Percentiles rank a stretch among this genome's conserved stretches.
These are phyloP conservation scores for Drosophila carrolli DNA, from an alignment of 1,140 invertebrate species.

Conservation along the genomic window DNA sequence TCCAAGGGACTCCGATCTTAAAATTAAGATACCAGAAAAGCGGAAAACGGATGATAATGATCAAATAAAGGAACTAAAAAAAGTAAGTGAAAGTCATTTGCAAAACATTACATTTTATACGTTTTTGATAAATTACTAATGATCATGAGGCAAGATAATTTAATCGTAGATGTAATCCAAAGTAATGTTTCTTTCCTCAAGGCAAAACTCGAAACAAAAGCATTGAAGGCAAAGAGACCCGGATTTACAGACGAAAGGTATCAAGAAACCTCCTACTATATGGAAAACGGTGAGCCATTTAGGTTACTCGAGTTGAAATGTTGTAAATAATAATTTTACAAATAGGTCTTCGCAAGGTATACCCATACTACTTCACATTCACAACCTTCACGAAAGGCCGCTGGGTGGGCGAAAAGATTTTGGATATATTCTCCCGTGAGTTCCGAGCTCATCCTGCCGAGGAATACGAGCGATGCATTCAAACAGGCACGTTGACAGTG, in stretches of 20 bases:
- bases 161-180: too few species aligned
- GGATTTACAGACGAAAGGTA: slow-evolving; percentile 96
- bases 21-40: slow-evolving; percentile 88
- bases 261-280: slow-evolving; percentile 98
- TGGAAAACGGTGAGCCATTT: slow-evolving; percentile 94
- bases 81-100: slow-evolving; percentile 85
- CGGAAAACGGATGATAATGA: slow-evolving; percentile 87
- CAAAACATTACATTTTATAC: background rate
- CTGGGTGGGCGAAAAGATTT: slow-evolving; percentile 97
- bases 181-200: slow-evolving; percentile 72
- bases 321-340: slow-evolving; percentile 29
- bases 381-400: slow-evolving; percentile 98
- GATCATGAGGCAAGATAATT: too few species aligned
- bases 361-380: slow-evolving; percentile 99
- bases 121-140: too few species aligned
- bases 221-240: slow-evolving; percentile 95
- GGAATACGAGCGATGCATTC: slow-evolving; percentile 96
- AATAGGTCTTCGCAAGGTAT: slow-evolving; percentile 97
- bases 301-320: too few species aligned
- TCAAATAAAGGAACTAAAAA: slow-evolving; percentile 89
- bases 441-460: slow-evolving; percentile 96
- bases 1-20: slow-evolving; percentile 84
- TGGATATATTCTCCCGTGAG: slow-evolving; percentile 97
- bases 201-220: slow-evolving; percentile 97
- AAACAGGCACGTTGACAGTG: slow-evolving; percentile 95